Conservation (phyloP, 2,113 vertebrate species). For the Alligator mississippiensis region DNA sequence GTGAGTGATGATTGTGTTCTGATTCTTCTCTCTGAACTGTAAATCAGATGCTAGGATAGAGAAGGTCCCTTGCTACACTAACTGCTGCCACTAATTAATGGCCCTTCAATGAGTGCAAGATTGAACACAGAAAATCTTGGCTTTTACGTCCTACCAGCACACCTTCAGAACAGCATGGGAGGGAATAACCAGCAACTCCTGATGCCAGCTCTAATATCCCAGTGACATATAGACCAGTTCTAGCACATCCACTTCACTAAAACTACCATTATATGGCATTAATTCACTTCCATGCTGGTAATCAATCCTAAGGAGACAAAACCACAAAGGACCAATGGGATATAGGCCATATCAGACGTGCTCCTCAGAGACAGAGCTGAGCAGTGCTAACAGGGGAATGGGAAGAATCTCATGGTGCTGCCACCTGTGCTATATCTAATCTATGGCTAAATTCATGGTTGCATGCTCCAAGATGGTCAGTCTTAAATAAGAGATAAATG, state of each 20-base stretch:
- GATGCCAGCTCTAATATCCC: neutral
- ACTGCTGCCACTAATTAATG: neutral
- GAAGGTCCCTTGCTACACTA: neutral
- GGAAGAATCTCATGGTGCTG: neutral
- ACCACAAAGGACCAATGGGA: neutral
- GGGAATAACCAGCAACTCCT: neutral
- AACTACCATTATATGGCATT: neutral
- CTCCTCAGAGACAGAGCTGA: neutral
- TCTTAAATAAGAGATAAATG: neutral
- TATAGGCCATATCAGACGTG: too few relatives aligned
- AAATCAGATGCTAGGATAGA: too few relatives aligned
- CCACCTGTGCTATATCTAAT: neutral
- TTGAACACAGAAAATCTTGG: neutral
- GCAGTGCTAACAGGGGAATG: neutral
- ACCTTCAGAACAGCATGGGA: too few relatives aligned
- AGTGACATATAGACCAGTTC: neutral
- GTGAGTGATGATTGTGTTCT: neutral
- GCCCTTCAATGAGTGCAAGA: neutral
- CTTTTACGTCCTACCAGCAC: neutral
- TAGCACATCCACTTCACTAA: neutral
- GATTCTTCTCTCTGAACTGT: neutral
- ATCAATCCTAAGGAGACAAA: neutral
- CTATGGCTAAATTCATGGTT: neutral
- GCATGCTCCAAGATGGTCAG: neutral
- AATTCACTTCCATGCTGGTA: neutral